Conservation (phyloP, 2,113 vertebrate genomes). For the Alces alces region DNA sequence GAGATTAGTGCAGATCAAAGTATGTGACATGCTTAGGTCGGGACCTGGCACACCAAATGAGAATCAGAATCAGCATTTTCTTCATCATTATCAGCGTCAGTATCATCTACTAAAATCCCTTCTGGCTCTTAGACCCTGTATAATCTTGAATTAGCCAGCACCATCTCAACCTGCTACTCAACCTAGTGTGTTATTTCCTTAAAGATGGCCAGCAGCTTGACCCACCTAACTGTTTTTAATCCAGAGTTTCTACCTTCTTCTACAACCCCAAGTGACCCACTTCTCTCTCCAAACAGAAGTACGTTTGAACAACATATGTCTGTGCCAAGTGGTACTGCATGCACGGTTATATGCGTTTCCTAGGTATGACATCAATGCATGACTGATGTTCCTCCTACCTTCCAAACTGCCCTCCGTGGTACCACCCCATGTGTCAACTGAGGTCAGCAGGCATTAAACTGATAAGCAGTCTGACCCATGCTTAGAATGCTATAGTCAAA, state of each 20-base stretch:
- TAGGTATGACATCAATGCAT: background rate
- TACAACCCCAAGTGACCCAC: background rate
- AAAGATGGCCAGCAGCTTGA: background rate
- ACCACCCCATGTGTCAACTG: background rate
- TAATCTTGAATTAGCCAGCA: background rate
- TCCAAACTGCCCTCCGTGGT: background rate
- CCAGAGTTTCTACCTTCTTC: background rate
- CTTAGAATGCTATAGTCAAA: background rate
- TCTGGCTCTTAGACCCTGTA: background rate
- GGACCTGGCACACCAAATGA: background rate
- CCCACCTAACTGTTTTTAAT: background rate
- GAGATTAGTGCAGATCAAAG: background rate
- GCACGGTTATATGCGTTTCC: fast-evolving
- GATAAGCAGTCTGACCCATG: background rate
- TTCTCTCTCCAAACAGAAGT: background rate
- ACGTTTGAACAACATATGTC: background rate
- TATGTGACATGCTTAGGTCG: background rate
- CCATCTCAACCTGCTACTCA: background rate
- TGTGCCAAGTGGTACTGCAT: fast-evolving
- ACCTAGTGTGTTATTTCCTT: background rate
- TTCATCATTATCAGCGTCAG: background rate
- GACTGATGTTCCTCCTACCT: background rate
- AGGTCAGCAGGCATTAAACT: background rate
- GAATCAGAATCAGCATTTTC: background rate
- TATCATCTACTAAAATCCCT: background rate